phyloP scores from a whole-genome alignment of 2,888 invertebrate species.

The Vannuccia rotundouncinata region DNA sequence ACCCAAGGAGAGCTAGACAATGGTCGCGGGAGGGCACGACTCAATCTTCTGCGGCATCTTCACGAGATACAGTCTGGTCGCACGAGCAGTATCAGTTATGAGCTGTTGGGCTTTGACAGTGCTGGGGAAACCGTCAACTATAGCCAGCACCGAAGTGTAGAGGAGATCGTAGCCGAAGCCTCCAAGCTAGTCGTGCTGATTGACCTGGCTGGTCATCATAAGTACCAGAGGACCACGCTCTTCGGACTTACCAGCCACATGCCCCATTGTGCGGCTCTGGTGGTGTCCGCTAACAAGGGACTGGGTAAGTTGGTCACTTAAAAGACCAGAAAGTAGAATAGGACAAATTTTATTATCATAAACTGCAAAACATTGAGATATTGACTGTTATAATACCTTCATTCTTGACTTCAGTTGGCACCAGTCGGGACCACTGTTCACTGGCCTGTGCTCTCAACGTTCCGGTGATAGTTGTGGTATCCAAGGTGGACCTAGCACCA shows the following conservation, averaged over 20 bases:
- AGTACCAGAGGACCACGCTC: slow-evolving; percentile 88
- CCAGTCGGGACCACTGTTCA: slow-evolving; percentile 80
- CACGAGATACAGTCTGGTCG: slow-evolving; percentile 90
- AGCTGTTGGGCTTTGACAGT: slow-evolving; percentile 85
- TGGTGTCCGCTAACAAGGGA: slow-evolving; percentile 71
- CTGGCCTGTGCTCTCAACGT: slow-evolving; percentile 62
- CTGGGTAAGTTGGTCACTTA: slow-evolving; percentile 48
- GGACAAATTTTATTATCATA: no score
- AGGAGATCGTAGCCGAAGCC: slow-evolving; percentile 84
- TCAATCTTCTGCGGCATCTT: slow-evolving; percentile 83
- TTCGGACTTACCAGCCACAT: slow-evolving; percentile 86
- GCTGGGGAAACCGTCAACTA: slow-evolving; percentile 45
- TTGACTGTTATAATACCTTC: no score
- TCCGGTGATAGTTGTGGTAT: slow-evolving; percentile 86
- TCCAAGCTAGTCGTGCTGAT: slow-evolving; percentile 80
- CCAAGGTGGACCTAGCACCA: slow-evolving; percentile 79
- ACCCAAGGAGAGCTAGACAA: slow-evolving; percentile 93
- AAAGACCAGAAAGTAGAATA: no score
- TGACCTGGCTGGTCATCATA: slow-evolving; percentile 89
- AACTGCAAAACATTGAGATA: no score
- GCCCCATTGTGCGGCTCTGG: slow-evolving; percentile 82
- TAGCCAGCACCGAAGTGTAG: slow-evolving; percentile 66
- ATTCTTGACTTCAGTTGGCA: slow-evolving; percentile 52
- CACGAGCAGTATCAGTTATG: slow-evolving; percentile 89
- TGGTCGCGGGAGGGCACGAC: slow-evolving; percentile 81